Base-by-base conservation (phyloP, 2,797 vertebrate species). In the Microtus agrestis region DNA sequence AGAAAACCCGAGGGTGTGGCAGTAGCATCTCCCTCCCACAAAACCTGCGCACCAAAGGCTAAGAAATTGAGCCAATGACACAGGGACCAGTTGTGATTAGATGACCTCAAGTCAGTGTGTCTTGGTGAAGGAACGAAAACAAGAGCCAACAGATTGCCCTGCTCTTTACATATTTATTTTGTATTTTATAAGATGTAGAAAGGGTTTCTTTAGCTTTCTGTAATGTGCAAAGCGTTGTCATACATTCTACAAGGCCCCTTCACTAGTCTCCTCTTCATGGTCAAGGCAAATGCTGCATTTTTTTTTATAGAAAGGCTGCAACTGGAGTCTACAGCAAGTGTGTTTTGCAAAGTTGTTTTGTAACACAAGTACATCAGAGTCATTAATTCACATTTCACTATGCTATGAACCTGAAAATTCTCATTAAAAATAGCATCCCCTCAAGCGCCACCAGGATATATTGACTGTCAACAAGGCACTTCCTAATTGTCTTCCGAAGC, bases 371-470 rank as follows among this genome's bases (percentile, higher is more conserved):
- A 85, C 54, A 76, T 69, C 59, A 31, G 65, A 86, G 79, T 54
- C 46, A 76, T 89, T 93, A 93, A 96, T 93, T 95, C 80, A 61
- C 89, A 82, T 94, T 86, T 96, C 81, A 78, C 95, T 89, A 21
- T 15, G 2, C 93, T 69, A 15, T 37, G 79, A 93, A 93, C 82
- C 96, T 95, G 87, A 96, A 96, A 95, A 96, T 93, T 94, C 92
- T 95, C 92, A 95, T 92, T 94, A 92, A 91, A 93, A 97, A 91
- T 51, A 92, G 89, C 82, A 91, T 93, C 96, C 96, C 91, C 92
- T 91, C 51, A 87, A 91, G 92, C 92, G 69, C 74, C 91, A 92
- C 81, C 37, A 87, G 89, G 92, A 97, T 91, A 80, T 67, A 93
- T 80, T 48, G 63, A 87, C 91, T 92, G 74, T 96, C 92, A 94